phyloP scores from a whole-genome alignment of 2,888 invertebrate genomes.

The Leptopilina myrica region DNA sequence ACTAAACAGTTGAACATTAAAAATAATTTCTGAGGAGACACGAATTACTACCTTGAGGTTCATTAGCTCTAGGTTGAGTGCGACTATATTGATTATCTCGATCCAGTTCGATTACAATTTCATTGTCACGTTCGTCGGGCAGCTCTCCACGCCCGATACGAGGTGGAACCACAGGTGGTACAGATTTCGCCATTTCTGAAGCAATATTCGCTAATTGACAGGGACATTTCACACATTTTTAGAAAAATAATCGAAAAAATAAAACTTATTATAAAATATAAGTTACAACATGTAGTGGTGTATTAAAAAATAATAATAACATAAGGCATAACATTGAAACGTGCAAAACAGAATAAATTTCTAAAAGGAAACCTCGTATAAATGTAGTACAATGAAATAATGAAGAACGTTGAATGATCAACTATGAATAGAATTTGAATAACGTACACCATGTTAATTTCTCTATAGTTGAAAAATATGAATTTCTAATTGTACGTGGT shows the following conservation, averaged over 20 bases:
- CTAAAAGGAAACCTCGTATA: neutral
- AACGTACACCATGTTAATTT: neutral
- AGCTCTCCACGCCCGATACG: constrained; percentile 79
- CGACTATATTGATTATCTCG: constrained; percentile 82
- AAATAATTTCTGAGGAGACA: neutral
- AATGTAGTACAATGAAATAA: neutral
- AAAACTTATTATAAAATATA: neutral
- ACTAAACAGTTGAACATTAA: neutral
- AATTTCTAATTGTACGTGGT: neutral
- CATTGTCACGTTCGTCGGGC: constrained; percentile 81
- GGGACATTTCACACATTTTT: constrained; percentile 58
- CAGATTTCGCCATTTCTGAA: constrained; percentile 75
- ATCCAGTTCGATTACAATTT: constrained; percentile 82
- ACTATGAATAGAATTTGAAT: neutral
- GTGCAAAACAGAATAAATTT: neutral
- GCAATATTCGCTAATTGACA: constrained; percentile 72
- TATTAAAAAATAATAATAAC: neutral
- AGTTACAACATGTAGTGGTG: no score
- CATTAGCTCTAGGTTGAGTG: constrained; percentile 77
- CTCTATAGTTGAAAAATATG: constrained; percentile 12
- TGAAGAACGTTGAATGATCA: neutral
- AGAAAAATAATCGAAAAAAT: constrained; percentile 47
- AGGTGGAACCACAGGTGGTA: constrained; percentile 72
- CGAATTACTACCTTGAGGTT: constrained; percentile 74
- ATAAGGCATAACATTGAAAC: neutral